Conservation (phyloP, 1,140 invertebrate species). For the Homalodisca vitripennis region DNA sequence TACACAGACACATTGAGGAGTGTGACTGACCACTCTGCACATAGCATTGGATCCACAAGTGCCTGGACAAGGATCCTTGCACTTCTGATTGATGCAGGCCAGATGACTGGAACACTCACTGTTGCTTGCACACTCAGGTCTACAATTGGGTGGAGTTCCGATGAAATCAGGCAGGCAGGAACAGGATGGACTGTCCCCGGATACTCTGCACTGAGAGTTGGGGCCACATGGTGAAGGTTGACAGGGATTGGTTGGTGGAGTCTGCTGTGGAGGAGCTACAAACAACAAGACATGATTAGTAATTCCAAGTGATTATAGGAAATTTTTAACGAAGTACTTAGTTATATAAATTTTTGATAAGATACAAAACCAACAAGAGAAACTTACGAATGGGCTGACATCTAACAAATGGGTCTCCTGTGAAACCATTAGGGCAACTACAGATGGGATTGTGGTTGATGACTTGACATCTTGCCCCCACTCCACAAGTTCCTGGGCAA, state of each 20-base stretch:
- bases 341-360: too few relatives aligned
- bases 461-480: slow-evolving; percentile 62
- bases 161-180: slow-evolving; percentile 62
- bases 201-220: slow-evolving; percentile 59
- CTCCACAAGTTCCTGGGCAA: slow-evolving; percentile 57
- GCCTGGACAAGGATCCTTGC: slow-evolving; percentile 64
- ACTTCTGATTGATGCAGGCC: slow-evolving; percentile 69
- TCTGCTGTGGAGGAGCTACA: slow-evolving; percentile 53
- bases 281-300: slow-evolving; percentile 36
- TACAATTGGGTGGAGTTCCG: slow-evolving; percentile 62
- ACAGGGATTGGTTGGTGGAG: slow-evolving; percentile 53
- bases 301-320: too few relatives aligned
- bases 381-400: slow-evolving; percentile 59
- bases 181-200: slow-evolving; percentile 62
- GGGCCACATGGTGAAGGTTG: slow-evolving; percentile 57
- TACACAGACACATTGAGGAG: slow-evolving; percentile 66
- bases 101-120: slow-evolving; percentile 63
- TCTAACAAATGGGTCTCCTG: slow-evolving; percentile 70
- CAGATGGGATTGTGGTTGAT: slow-evolving; percentile 65
- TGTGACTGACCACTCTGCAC: slow-evolving; percentile 70
- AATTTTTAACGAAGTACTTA: too few relatives aligned
- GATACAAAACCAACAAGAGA: too few relatives aligned
- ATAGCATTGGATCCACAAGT: slow-evolving; percentile 67
- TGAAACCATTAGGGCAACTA: slow-evolving; percentile 62
- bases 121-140: slow-evolving; percentile 64